Evolutionary conservation across 2,797 vertebrate species (phyloP).

Genomic region (Sylvia borin): DNA sequence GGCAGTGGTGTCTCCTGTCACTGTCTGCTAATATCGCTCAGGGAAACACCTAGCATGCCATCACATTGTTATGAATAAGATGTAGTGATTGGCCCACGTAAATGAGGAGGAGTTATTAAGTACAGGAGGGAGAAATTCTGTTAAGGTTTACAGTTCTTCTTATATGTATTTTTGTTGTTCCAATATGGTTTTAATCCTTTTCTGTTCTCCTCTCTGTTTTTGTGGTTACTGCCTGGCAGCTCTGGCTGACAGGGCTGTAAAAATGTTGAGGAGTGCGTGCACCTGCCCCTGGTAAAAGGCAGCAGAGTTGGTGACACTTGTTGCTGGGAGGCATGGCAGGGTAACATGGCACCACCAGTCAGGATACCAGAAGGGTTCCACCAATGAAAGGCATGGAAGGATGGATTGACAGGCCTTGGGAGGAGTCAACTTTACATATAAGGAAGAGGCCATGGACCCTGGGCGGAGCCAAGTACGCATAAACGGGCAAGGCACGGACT

Average conservation of each 20-base stretch:
- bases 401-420: background rate
- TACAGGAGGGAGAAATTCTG: background rate
- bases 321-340: background rate
- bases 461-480: background rate
- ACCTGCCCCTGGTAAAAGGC: too few species aligned
- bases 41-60: background rate
- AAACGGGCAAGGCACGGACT: background rate
- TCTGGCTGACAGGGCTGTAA: background rate
- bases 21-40: background rate
- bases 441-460: background rate
- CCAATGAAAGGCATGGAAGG: background rate
- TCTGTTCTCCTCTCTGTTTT: background rate
- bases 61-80: background rate
- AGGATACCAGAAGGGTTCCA: background rate
- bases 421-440: background rate
- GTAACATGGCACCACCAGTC: background rate
- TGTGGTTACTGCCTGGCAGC: background rate
- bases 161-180: background rate
- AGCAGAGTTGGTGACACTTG: background rate
- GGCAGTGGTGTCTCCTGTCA: background rate
- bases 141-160: background rate
- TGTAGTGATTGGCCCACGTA: background rate
- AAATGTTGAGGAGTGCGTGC: background rate
- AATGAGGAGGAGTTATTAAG: background rate
- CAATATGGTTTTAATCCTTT: background rate